Base-by-base conservation (phyloP, 2,113 vertebrate genomes). In the Beaufortia kweichowensis region DNA sequence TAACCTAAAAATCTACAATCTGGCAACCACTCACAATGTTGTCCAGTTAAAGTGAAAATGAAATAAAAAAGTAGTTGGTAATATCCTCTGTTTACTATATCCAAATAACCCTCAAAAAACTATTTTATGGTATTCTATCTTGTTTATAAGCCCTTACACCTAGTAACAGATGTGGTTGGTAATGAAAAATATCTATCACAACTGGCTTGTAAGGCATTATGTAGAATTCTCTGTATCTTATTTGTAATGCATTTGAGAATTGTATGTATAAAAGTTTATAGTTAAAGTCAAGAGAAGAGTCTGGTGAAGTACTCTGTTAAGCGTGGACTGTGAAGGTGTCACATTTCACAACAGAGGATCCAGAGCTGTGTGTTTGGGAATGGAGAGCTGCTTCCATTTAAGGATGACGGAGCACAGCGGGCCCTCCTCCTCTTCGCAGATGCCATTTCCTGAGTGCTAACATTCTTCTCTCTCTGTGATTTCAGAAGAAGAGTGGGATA, bases 331-430 rank as follows among this genome's bases (percentile, higher is more conserved):
- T 28, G 61, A 29, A 53, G 70, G 79, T 83, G 70, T 84, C 83
- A 43, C 56, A 67, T 84, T 84, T 84, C 85, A 84, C 79, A 83
- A 83, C 77, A 84, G 56, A 33, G 76, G 28, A 43, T 28, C 41
- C 50, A 19, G 24, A 67, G 56, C 65, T 67, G 61, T 33, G 68
- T 80, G 73, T 63, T 82, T 79, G 28, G 64, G 81, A 81, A 79
- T 68, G 46, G 65, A 71, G 41, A 55, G 35, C 29, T 48, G 65
- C 82, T 86, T 86, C 82, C 85, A 82, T 86, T 86, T 85, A 86
- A 83, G 85, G 83, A 23, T 10, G 72, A 76, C 62, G 61, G 43
- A 43, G 71, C 56, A 61, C 74, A 71, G 56, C 31, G 62, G 28
- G 48, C 50, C 61, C 55, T 46, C 65, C 79, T 75, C 68, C 62